A percentile compares a stretch with the other conserved stretches of the same genome.
These are phyloP conservation scores for Sternotherus odoratus DNA, from an alignment of 2,797 vertebrate species.

Conservation along the genomic window DNA sequence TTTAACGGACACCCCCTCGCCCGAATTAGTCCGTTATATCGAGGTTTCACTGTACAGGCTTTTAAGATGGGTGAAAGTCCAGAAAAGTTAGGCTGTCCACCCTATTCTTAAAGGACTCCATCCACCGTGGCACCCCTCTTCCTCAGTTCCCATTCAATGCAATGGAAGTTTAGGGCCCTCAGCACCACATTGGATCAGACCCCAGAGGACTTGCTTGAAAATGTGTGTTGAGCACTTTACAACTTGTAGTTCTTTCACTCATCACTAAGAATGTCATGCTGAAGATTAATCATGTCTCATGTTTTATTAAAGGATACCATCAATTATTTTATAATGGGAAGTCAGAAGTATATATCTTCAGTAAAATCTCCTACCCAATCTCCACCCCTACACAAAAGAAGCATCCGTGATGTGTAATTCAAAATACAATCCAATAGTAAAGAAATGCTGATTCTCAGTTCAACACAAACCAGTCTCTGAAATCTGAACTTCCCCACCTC, in stretches of 20 bases:
- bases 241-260: not conserved
- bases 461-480: not conserved
- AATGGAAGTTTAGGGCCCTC: not conserved
- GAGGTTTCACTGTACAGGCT: too few species aligned
- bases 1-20: too few species aligned
- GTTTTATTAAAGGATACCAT: not conserved
- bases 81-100: not conserved
- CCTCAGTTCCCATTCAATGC: not conserved
- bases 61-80: not conserved
- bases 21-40: too few species aligned
- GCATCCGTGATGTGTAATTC: not conserved
- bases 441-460: not conserved
- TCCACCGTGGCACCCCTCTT: not conserved
- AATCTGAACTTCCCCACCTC: not conserved
- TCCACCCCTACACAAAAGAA: not conserved
- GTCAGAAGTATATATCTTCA: not conserved
- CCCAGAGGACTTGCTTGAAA: not conserved
- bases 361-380: not conserved
- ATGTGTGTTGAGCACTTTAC: fast-evolving
- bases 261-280: not conserved
- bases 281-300: not conserved
- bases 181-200: fast-evolving
- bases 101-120: not conserved
- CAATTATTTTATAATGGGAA: not conserved
- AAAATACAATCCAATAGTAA: not conserved